Evolutionary conservation across 2,113 vertebrate species (phyloP).

Genomic region (Channa argus): DNA sequence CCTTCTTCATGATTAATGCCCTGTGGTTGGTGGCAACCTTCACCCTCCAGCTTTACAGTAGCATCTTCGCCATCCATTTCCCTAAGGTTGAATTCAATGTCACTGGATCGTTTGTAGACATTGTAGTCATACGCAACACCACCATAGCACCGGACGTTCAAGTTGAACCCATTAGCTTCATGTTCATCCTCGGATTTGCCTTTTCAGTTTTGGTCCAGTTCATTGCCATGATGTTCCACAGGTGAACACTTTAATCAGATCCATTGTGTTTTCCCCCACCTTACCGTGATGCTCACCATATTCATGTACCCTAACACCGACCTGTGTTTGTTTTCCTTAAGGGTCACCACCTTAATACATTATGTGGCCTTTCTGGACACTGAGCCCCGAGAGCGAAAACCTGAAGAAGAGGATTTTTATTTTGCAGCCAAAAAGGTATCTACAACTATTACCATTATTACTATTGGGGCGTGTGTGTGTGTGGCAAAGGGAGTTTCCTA

Average conservation of each 20-base stretch:
- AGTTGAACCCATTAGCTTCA: conserved; percentile 64
- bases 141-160: background rate
- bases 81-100: conserved; percentile 20
- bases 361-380: conserved; percentile 71
- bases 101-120: no score
- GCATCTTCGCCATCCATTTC: conserved; percentile 37
- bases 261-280: background rate
- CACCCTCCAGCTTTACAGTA: conserved; percentile 61
- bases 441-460: background rate
- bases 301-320: background rate
- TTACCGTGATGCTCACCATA: no score
- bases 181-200: conserved; percentile 73
- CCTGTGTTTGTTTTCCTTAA: conserved; percentile 27
- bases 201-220: conserved; percentile 57
- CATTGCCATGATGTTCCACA: conserved; percentile 71
- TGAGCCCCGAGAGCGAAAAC: conserved; percentile 21
- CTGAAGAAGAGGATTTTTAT: background rate
- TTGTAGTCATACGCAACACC: no score
- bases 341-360: conserved; percentile 70
- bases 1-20: conserved; percentile 75
- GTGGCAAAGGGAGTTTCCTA: no score
- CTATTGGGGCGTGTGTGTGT: background rate
- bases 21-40: conserved; percentile 80
- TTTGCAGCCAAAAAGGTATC: conserved; percentile 28
- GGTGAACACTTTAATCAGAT: conserved; percentile 45